A percentile compares a stretch with the other conserved stretches of the same genome.
Evolutionary conservation across 2,113 vertebrate genomes (phyloP).

Genomic region (Centropus unirufus): DNA sequence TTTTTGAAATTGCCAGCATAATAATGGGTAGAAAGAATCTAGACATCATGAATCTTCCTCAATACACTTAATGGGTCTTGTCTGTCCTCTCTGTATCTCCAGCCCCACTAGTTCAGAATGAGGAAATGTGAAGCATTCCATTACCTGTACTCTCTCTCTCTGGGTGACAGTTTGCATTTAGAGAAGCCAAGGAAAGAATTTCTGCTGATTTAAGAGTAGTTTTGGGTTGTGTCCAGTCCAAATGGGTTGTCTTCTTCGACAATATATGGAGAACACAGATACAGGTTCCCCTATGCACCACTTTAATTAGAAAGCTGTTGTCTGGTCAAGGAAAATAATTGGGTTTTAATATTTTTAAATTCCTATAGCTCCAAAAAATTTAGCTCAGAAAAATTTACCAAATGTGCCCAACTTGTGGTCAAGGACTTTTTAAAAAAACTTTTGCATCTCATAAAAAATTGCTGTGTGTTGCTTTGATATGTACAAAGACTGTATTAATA

Average conservation of each 20-base stretch:
- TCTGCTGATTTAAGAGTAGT: neutral
- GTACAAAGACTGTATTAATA: neutral
- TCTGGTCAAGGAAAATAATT: neutral
- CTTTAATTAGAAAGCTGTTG: neutral
- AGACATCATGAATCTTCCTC: conserved; percentile 40
- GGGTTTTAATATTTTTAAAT: neutral
- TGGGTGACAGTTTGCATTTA: neutral
- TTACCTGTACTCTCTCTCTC: neutral
- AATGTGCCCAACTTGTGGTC: neutral
- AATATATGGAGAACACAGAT: neutral
- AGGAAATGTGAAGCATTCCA: neutral
- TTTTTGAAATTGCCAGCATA: conserved; percentile 41
- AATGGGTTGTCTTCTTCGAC: neutral
- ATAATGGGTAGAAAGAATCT: conserved; percentile 18
- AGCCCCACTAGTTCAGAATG: neutral
- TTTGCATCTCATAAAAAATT: neutral
- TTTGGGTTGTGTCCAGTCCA: neutral
- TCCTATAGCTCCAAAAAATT: neutral
- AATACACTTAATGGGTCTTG: conserved; percentile 2
- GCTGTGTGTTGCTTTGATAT: neutral
- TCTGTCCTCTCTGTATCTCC: neutral
- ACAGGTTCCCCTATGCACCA: neutral
- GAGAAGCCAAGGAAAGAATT: neutral
- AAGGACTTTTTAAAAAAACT: neutral
- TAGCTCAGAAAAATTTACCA: neutral